These are phyloP conservation scores for Leptinotarsa lineolata DNA, from an alignment of 1,140 invertebrate species.

Conservation along the genomic window DNA sequence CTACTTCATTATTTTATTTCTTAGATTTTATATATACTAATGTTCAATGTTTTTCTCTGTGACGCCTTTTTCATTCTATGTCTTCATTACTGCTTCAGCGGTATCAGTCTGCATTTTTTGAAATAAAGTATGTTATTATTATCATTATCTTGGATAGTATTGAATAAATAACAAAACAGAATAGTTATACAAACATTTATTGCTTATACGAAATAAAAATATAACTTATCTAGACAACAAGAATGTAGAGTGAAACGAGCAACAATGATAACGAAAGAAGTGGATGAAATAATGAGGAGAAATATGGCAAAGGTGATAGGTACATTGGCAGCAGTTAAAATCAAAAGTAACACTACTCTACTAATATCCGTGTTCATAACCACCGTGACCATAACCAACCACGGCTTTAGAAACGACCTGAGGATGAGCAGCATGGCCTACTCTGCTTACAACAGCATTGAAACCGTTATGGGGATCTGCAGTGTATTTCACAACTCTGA, in stretches of 20 bases:
- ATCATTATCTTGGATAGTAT: no score
- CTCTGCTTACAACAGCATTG: slow-evolving; percentile 30
- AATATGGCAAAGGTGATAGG: slow-evolving; percentile 18
- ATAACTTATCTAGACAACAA: slow-evolving; percentile 13
- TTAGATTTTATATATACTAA: no score
- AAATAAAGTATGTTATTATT: no score
- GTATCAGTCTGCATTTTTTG: no score
- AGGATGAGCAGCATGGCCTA: slow-evolving; percentile 35
- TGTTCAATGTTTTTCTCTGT: no score
- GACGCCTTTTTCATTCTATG: no score
- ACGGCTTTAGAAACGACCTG: slow-evolving; percentile 20
- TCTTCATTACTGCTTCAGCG: no score
- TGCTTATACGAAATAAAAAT: slow-evolving; percentile 8
- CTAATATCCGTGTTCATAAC: slow-evolving; percentile 10
- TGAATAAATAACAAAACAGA: no score
- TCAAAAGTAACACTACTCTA: background rate
- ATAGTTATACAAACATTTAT: slow-evolving; percentile 15
- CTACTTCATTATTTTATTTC: no score
- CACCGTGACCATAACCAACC: background rate
- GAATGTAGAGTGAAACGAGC: background rate
- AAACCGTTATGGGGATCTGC: slow-evolving; percentile 59
- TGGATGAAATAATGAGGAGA: background rate
- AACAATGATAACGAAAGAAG: slow-evolving; percentile 10
- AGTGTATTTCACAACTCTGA: slow-evolving; percentile 60
- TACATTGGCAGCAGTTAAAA: background rate